phyloP scores from a whole-genome alignment of 2,113 vertebrate species.

The Erythrocebus patas region DNA sequence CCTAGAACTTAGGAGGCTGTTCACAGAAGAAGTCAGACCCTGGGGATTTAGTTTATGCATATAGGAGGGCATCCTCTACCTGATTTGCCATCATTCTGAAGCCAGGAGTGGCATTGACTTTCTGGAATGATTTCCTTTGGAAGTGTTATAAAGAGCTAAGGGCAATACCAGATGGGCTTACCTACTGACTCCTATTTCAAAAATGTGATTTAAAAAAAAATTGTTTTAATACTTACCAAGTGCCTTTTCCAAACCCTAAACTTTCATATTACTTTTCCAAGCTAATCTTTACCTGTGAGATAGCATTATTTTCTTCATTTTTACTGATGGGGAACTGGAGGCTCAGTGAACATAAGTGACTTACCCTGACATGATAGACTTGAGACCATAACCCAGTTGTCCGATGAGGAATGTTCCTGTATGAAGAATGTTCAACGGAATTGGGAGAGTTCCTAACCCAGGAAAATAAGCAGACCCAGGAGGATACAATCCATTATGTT shows the following conservation, averaged over 20 bases:
- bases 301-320: constrained; percentile 32
- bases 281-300: background rate
- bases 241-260: constrained; percentile 22
- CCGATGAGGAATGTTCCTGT: background rate
- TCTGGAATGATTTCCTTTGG: constrained; percentile 17
- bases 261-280: constrained; percentile 37
- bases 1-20: background rate
- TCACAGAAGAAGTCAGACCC: background rate
- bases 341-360: background rate
- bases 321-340: background rate
- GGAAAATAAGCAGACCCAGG: background rate
- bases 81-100: constrained; percentile 32
- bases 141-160: background rate
- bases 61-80: background rate
- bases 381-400: constrained; percentile 30
- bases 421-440: background rate
- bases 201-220: constrained; percentile 12
- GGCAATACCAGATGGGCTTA: background rate
- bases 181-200: constrained; percentile 15
- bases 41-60: background rate
- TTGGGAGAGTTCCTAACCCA: background rate
- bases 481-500: background rate
- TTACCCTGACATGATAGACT: constrained; percentile 25
- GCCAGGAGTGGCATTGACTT: constrained; percentile 3
- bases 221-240: constrained; percentile 3